Conservation (phyloP, 2,888 invertebrate genomes). For the Smittia aterrima region DNA sequence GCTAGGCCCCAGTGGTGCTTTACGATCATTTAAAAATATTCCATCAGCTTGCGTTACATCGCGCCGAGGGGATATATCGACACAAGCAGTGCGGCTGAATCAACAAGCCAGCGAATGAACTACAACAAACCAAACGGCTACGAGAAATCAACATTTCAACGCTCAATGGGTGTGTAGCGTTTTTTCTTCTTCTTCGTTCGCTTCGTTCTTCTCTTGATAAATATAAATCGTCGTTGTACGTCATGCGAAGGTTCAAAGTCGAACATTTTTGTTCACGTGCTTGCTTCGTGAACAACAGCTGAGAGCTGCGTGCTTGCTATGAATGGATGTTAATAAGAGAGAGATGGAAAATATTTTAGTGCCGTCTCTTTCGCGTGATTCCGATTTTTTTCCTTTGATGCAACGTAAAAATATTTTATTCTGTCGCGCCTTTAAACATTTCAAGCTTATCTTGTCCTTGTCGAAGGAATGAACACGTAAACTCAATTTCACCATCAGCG, state of each 20-base stretch:
- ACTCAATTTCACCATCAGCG: neutral
- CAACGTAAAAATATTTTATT: slow-evolving; percentile 12
- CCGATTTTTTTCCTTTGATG: slow-evolving; percentile 15
- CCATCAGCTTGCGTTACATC: neutral
- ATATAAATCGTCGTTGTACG: slow-evolving; percentile 24
- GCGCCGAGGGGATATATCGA: neutral
- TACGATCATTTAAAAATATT: neutral
- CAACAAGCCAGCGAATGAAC: neutral
- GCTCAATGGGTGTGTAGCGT: slow-evolving; percentile 39
- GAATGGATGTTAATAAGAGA: slow-evolving; percentile 49
- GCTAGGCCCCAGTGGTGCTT: slow-evolving; percentile 12
- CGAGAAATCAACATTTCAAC: slow-evolving; percentile 22
- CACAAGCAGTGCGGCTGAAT: neutral
- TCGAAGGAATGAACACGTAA: neutral
- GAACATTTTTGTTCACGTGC: slow-evolving; percentile 70
- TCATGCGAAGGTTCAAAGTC: slow-evolving; percentile 41
- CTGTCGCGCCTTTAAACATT: neutral
- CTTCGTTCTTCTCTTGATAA: slow-evolving; percentile 21
- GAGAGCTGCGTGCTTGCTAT: slow-evolving; percentile 59
- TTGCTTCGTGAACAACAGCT: slow-evolving; percentile 76
- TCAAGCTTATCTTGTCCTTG: slow-evolving; percentile 5
- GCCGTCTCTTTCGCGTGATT: slow-evolving; percentile 26
- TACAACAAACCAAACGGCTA: neutral
- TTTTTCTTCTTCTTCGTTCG: slow-evolving; percentile 6
- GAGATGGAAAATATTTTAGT: slow-evolving; percentile 45